Percentiles rank a stretch among this genome's conserved stretches.
phyloP scores from a whole-genome alignment of 2,113 vertebrate genomes.

The Emydura subglobosa region DNA sequence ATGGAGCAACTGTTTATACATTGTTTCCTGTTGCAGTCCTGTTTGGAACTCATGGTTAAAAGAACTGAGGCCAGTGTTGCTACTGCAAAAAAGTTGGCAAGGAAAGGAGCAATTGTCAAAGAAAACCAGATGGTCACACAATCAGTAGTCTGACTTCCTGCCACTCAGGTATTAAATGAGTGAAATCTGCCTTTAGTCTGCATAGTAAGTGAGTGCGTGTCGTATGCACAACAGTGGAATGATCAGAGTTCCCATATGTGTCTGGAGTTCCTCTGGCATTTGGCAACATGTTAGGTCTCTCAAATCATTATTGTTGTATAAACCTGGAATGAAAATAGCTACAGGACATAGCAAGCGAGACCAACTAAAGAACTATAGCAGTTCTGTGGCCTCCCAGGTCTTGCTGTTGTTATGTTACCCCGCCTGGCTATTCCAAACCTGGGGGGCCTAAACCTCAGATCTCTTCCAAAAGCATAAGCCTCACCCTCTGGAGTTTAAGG shows the following conservation, averaged over 20 bases:
- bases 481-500: accelerated
- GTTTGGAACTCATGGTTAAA: accelerated
- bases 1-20: neutral
- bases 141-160: neutral
- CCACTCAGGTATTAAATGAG: neutral
- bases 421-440: accelerated
- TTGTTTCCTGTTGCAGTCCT: accelerated
- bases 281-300: neutral
- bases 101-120: neutral
- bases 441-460: no score
- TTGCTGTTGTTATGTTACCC: accelerated
- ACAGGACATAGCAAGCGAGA: neutral
- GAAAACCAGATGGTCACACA: accelerated
- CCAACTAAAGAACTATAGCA: neutral
- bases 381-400: accelerated
- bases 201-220: accelerated
- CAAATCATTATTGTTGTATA: neutral
- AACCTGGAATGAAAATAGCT: neutral
- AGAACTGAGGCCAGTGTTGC: accelerated
- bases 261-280: neutral
- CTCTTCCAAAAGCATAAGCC: neutral
- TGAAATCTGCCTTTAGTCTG: accelerated
- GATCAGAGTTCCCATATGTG: accelerated
- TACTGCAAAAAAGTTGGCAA: neutral
- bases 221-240: accelerated